Percentiles rank a stretch among this genome's conserved stretches.
phyloP scores from a whole-genome alignment of 2,888 invertebrate species.

The Tenthredo distinguenda region DNA sequence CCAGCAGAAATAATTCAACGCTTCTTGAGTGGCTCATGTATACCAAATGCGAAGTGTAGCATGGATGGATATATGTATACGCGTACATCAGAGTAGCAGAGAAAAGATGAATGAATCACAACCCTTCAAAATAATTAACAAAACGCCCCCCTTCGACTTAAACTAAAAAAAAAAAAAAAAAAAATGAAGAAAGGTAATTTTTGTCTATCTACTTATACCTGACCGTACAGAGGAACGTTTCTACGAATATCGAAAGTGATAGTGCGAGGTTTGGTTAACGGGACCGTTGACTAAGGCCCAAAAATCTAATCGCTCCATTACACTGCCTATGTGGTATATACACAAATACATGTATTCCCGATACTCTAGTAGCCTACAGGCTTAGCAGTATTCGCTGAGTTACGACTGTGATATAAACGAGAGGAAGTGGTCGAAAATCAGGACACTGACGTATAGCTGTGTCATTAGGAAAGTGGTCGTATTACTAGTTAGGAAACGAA shows the following conservation, averaged over 20 bases:
- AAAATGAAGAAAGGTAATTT: neutral
- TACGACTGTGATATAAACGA: neutral
- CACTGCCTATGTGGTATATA: neutral
- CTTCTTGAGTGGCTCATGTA: neutral
- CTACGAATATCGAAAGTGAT: conserved; percentile 14
- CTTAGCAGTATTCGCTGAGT: neutral
- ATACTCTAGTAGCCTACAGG: neutral
- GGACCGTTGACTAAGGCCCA: neutral
- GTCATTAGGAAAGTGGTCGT: conserved; percentile 4
- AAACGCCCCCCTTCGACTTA: neutral
- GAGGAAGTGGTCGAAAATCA: neutral
- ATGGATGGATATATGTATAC: neutral
- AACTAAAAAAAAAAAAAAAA: neutral
- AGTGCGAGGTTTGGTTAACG: conserved; percentile 2
- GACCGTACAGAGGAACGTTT: neutral
- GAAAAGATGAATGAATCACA: conserved; percentile 25
- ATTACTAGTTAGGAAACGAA: neutral
- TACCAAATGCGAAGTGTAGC: neutral
- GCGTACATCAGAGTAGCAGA: neutral
- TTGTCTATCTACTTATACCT: neutral
- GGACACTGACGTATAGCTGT: neutral
- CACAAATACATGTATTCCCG: neutral
- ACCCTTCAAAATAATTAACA: conserved; percentile 32
- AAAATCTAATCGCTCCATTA: conserved; percentile 3
- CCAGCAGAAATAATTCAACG: conserved; percentile 13